Conservation (phyloP, 2,797 vertebrate genomes). For the Spheniscus humboldti region DNA sequence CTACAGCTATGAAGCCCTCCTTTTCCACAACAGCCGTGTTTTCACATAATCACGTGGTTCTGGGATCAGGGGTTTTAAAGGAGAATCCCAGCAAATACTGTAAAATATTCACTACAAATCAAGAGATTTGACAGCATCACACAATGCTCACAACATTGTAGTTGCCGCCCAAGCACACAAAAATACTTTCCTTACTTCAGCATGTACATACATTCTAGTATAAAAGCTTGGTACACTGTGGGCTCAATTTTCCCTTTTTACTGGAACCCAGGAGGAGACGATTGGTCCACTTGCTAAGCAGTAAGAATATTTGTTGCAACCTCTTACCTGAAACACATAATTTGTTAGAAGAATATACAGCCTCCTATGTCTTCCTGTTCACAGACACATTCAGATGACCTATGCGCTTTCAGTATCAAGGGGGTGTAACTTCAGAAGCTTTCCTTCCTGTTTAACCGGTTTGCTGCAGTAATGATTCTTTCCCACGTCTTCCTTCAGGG, state of each 20-base stretch:
- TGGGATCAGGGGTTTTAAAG: not conserved
- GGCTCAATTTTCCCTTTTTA: not conserved
- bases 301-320: not conserved
- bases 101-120: not conserved
- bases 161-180: rapidly evolving
- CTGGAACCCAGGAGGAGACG: rapidly evolving
- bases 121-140: not conserved
- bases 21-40: not conserved
- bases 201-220: not conserved
- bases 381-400: not conserved
- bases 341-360: not conserved
- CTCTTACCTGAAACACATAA: slow-evolving; percentile 26
- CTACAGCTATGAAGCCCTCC: not conserved
- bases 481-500: slow-evolving; percentile 18
- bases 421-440: not conserved
- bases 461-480: slow-evolving; percentile 2
- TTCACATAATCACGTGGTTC: not conserved
- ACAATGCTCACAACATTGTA: not conserved
- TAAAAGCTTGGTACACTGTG: not conserved
- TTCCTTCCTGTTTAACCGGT: slow-evolving; percentile 63
- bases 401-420: not conserved
- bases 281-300: not conserved
- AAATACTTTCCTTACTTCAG: not conserved
- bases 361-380: not conserved
- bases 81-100: not conserved